phyloP scores from a whole-genome alignment of 2,797 vertebrate species.

The Orestias chungarensis region DNA sequence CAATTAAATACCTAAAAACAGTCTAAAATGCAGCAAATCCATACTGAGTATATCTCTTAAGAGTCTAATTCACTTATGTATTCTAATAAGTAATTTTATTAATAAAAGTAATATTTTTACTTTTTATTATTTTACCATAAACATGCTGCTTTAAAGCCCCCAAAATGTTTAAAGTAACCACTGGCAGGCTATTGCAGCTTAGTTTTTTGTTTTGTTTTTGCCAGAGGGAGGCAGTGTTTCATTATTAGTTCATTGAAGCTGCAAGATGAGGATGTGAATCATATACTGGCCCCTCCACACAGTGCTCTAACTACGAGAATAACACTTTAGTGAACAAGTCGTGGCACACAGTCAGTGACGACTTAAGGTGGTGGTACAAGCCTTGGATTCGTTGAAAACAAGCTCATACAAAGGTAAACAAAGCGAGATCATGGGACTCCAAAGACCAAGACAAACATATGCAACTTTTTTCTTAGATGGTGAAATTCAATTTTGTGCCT shows the following conservation, averaged over 20 bases:
- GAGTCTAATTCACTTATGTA: not conserved
- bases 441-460: not conserved
- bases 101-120: too few relatives aligned
- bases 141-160: not conserved
- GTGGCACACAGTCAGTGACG: conserved; percentile 30
- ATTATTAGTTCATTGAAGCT: conserved; percentile 4
- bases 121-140: not conserved
- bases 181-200: not conserved
- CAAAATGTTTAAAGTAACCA: not conserved
- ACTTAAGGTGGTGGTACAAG: conserved; percentile 32
- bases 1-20: not conserved
- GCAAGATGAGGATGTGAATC: conserved; percentile 9
- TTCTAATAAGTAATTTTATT: not conserved
- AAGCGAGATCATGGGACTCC: not conserved
- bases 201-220: not conserved
- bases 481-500: not conserved
- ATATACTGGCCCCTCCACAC: conserved; percentile 1
- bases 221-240: conserved; percentile 65
- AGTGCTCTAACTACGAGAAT: not conserved
- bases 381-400: conserved; percentile 54
- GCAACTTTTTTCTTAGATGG: not conserved
- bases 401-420: not conserved
- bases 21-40: not conserved
- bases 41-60: not conserved
- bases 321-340: conserved; percentile 42